Evolutionary conservation across 1,140 invertebrate genomes (phyloP), one percentile per base, ranked within the genome.

Genomic region (Oncopeltus fasciatus): DNA sequence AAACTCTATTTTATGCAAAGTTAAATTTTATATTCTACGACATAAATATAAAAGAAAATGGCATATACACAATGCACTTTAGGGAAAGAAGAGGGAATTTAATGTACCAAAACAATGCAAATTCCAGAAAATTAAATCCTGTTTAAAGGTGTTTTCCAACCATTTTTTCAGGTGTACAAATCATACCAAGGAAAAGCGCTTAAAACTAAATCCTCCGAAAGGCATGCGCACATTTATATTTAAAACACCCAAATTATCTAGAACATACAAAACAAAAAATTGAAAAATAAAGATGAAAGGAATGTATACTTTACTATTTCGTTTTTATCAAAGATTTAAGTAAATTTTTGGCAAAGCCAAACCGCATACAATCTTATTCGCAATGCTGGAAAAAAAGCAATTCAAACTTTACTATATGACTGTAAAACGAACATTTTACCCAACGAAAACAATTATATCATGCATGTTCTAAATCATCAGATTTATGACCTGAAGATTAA

Each of bases 191-290:
- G 60, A 28, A 57, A 57, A 56, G 61, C 61, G 60, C 21, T 33
- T 29, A 20, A n/a, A 29, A 57, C 53, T 57, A 57, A 57, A 57
- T 31, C 61, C 51, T 53, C 61, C 53, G 56, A 62, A 20, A 44
- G 18, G 53, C 61, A 62, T 62, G 61, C 61, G 51, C 56, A 62
- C 61, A 62, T 43, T 57, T 31, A 62, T 28, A 61, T 28, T 62
- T 62, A 62, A 43, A 57, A 31, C 56, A 26, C 49, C 49, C 60
- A 62, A 29, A 58, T 3, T 2, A 12, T 58, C 56, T 58, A 58
- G 28, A 31, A 33, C n/a, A n/a, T n/a, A n/a, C 56, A 58, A 18
- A 33, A 33, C 28, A 58, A 33, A 60, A 43, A 24, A 26, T 38
- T 46, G 12, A 33, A 60, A 51, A 61, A 49, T 49, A 61, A 18